Conservation (phyloP, 1,140 invertebrate genomes). For the Agrilus planipennis region DNA sequence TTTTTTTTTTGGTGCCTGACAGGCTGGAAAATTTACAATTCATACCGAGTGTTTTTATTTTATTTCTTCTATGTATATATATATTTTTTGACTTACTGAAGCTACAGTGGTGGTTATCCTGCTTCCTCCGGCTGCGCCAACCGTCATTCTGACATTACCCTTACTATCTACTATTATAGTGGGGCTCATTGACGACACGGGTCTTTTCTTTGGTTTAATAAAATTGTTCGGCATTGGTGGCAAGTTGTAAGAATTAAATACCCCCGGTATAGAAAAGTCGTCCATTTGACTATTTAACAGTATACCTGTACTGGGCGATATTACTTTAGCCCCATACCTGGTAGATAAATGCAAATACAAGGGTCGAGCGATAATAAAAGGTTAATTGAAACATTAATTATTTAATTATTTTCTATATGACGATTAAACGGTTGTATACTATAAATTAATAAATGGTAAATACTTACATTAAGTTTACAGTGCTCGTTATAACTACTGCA, state of each 20-base stretch:
- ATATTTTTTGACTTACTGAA: no score
- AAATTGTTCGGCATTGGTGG: conserved; percentile 4
- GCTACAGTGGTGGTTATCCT: conserved; percentile 2
- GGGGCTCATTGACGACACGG: conserved; percentile 5
- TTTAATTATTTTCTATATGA: no score
- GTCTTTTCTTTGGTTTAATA: neutral
- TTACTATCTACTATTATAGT: conserved; percentile 4
- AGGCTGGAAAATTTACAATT: no score
- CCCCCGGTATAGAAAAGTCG: conserved; percentile 53
- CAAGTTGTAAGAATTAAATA: conserved; percentile 5
- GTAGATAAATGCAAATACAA: no score
- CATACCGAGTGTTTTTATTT: no score
- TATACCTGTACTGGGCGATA: conserved; percentile 74
- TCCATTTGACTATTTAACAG: conserved; percentile 91
- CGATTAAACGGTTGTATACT: neutral
- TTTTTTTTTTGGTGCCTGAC: no score
- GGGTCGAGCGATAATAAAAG: no score
- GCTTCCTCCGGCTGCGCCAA: conserved; percentile 4
- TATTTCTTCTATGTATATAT: no score
- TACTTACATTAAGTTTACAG: conserved; percentile 82
- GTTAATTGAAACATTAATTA: no score
- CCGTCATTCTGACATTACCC: conserved; percentile 4
- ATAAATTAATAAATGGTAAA: neutral
- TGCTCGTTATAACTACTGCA: conserved; percentile 86
- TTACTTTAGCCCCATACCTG: conserved; percentile 69